Conservation (phyloP, 2,797 vertebrate genomes). For the Sebastes diploproa region DNA sequence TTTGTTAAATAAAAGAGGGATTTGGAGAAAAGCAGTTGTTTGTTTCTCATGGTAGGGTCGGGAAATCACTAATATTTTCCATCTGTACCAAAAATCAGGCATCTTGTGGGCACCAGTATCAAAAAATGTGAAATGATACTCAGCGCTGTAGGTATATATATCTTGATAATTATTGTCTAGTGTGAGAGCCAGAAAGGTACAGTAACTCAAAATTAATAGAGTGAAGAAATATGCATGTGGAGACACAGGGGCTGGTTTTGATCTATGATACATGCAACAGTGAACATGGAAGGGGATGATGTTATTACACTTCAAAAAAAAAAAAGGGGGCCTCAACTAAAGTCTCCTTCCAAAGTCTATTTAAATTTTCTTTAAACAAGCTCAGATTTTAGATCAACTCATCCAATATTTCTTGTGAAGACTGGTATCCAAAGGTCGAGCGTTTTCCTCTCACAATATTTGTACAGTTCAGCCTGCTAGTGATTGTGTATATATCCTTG, state of each 20-base stretch:
- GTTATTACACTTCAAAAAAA: background rate
- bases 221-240: background rate
- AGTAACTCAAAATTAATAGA: background rate
- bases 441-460: conserved; percentile 34
- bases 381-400: conserved; percentile 5
- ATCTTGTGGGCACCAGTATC: background rate
- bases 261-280: background rate
- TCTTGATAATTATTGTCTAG: background rate
- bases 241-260: conserved; percentile 1
- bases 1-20: background rate
- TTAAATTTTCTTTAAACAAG: background rate
- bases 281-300: background rate
- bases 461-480: conserved; percentile 13
- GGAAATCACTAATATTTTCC: background rate
- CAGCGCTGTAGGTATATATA: background rate
- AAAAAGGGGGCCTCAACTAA: background rate
- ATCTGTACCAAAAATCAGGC: background rate
- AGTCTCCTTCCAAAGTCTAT: background rate
- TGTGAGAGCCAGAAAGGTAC: background rate
- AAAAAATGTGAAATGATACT: background rate
- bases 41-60: background rate
- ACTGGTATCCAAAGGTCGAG: background rate
- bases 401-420: background rate
- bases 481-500: background rate
- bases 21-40: background rate